Base-by-base conservation (phyloP, 2,797 vertebrate genomes). In the Anguilla marmorata region DNA sequence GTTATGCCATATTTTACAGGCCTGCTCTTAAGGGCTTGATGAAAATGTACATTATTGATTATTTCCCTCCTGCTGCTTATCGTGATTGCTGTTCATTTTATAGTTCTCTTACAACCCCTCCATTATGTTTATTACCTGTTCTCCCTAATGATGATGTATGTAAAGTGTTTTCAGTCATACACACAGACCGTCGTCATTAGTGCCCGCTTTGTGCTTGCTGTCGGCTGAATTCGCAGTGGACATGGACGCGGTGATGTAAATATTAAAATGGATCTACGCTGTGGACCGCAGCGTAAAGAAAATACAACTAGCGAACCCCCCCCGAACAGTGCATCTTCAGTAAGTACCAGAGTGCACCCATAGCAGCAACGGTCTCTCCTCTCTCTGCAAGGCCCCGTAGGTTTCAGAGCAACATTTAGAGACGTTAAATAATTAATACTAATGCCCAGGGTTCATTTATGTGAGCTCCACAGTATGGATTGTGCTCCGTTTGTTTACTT, bases 101-200 rank as follows among this genome's bases (percentile, higher is more conserved):
- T 79, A 56, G 72, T 58, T 63, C 84, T 72, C 84, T 37, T 76
- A 74, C 52, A 85, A 50, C 30, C 63, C 48, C 37, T 37, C 41
- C 84, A 85, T 85, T 84, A 84, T n/a, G 21, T 84, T 72, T 88
- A 48, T 79, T 79, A 54, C 27, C 84, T 52, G 21, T 63, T 56
- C 69, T 60, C 50, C n/a, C 37, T 56, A 52, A 84, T n/a, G 66
- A n/a, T 72, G 45, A 54, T 58, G 83, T 84, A 30, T 72, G 33
- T 58, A 56, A 54, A 85, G 30, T 37, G 83, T 52, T 88, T 74
- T 88, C 37, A 33, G 19, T 82, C 3, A 19, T 74, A 74, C 82
- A 52, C 66, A 54, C 30, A 33, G 84, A 60, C 30, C 14, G 33
- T n/a, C 37, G 37, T 63, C 48, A 74, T 84, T 37, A 88, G 27